Evolutionary conservation across 2,113 vertebrate genomes (phyloP).

Genomic region (Actenoides hombroni): DNA sequence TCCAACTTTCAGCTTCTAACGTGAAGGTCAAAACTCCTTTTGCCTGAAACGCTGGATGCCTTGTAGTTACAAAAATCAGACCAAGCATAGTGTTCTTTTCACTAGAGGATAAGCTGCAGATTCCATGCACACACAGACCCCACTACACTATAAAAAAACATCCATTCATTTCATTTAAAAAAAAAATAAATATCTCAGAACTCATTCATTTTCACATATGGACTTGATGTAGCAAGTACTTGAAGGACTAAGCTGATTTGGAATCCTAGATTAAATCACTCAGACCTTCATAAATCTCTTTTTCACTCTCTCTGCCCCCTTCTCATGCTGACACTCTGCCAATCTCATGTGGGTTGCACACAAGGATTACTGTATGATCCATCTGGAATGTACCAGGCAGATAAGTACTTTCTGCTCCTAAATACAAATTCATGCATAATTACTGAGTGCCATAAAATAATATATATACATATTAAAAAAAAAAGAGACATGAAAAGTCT

Average conservation of each 20-base stretch:
- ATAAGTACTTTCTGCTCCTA: constrained; percentile 52
- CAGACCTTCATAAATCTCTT: constrained; percentile 65
- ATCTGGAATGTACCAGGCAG: constrained; percentile 55
- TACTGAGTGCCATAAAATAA: neutral
- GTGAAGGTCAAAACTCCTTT: neutral
- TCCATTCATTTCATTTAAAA: constrained; percentile 29
- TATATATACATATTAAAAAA: neutral
- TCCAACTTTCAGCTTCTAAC: neutral
- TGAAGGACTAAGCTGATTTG: constrained; percentile 66
- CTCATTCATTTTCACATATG: constrained; percentile 64
- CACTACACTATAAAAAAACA: constrained; percentile 2
- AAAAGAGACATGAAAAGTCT: neutral
- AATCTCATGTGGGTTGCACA: constrained; percentile 65
- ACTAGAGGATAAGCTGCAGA: neutral
- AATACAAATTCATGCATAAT: constrained; percentile 39
- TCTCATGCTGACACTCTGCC: constrained; percentile 59
- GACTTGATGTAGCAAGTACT: constrained; percentile 26
- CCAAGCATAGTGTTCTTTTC: neutral
- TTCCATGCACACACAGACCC: neutral
- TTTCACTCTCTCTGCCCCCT: constrained; percentile 52
- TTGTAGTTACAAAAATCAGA: neutral
- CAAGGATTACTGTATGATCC: constrained; percentile 72
- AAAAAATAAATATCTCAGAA: neutral
- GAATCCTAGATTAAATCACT: constrained; percentile 72
- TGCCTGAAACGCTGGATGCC: neutral